Conservation (phyloP, 2,797 vertebrate species). For the Cynopterus sphinx region DNA sequence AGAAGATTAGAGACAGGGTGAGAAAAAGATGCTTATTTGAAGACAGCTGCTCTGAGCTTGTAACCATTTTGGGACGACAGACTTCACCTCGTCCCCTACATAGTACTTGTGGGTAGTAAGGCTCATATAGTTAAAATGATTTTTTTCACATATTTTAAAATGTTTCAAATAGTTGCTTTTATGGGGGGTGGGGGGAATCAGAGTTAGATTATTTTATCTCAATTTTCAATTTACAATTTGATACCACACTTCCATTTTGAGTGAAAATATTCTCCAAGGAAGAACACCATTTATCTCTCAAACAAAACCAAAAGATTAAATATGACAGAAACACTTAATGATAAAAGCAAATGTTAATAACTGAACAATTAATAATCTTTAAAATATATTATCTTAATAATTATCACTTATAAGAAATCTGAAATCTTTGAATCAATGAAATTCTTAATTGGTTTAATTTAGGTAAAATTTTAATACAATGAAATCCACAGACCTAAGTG, state of each 20-base stretch:
- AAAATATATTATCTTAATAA: background rate
- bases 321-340: background rate
- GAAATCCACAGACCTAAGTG: background rate
- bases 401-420: background rate
- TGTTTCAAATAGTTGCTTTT: background rate
- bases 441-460: background rate
- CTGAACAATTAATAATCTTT: background rate
- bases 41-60: background rate
- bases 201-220: background rate
- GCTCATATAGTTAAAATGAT: background rate
- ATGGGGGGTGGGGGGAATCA: no score
- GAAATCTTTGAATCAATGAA: background rate
- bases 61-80: background rate
- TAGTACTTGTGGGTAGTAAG: background rate
- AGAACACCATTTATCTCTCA: background rate
- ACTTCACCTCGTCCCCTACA: background rate
- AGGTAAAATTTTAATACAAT: background rate
- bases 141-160: background rate
- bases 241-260: background rate
- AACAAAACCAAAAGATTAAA: slow-evolving; percentile 36
- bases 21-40: background rate
- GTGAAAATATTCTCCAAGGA: slow-evolving; percentile 14
- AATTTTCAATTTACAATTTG: background rate
- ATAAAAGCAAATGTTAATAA: background rate
- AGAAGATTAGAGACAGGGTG: background rate